These are phyloP conservation scores for Drosophila formosana DNA, from an alignment of 2,888 invertebrate genomes.

Conservation along the genomic window DNA sequence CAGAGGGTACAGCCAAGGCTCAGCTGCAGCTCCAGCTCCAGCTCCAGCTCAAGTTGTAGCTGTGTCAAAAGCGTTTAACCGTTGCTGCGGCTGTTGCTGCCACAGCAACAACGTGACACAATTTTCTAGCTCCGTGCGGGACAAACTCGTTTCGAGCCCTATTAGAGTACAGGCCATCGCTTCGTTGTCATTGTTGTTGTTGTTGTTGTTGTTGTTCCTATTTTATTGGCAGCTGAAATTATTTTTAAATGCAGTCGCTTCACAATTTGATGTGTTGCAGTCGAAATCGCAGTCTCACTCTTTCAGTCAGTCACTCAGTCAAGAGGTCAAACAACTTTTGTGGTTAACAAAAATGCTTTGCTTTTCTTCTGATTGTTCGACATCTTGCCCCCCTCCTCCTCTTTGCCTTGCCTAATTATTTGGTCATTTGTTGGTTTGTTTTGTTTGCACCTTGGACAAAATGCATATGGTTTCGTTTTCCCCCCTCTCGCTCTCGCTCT, in stretches of 20 bases:
- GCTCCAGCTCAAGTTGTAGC: conserved; percentile 1
- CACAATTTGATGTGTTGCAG: conserved; percentile 71
- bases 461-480: conserved; percentile 48
- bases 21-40: not conserved
- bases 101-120: conserved; percentile 71
- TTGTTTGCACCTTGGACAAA: conserved; percentile 54
- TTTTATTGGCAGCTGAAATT: conserved; percentile 78
- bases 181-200: conserved; percentile 39
- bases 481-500: not conserved
- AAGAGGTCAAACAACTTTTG: conserved; percentile 78
- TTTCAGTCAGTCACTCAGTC: conserved; percentile 60
- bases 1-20: conserved; percentile 3
- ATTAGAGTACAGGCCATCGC: conserved; percentile 52
- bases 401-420: conserved; percentile 54
- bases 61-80: conserved; percentile 43
- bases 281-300: conserved; percentile 29
- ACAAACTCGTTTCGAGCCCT: conserved; percentile 71
- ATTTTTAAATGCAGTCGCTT: conserved; percentile 79
- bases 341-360: conserved; percentile 29
- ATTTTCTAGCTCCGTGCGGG: conserved; percentile 70
- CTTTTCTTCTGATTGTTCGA: conserved; percentile 57
- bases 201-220: conserved; percentile 29
- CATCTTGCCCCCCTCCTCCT: not conserved
- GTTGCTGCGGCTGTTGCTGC: conserved; percentile 26
- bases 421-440: conserved; percentile 62